Evolutionary conservation across 2,113 vertebrate species (phyloP), one percentile per base, ranked within the genome.

Genomic region (Odocoileus virginianus): DNA sequence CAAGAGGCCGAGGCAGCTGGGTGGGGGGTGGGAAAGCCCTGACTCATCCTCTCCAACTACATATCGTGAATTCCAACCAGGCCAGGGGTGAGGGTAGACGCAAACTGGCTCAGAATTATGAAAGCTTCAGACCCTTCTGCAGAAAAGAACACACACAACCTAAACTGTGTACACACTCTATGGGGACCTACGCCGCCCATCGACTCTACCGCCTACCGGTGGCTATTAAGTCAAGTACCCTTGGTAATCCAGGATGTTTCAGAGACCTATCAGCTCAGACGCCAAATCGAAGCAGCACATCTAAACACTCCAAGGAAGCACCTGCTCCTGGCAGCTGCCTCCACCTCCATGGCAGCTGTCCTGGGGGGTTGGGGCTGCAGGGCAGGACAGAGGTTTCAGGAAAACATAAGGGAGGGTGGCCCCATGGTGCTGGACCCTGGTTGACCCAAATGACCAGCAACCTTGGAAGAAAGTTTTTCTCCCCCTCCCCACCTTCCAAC

Each of bases 251-350:
- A 36, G 6, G 43, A 45, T 15, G n/a, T 91, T 55, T 96, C 76
- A 25, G 67, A 79, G 79, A n/a, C 82, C 58, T 96, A 52, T 83
- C 23, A 89, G 85, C 40, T 96, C 96, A 86, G 43, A 86, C 55
- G 84, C 87, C 58, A 58, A 93, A 86, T 60, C 36, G n/a, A 52
- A 87, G 90, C 57, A 78, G 14, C 28, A 40, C 36, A 40, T 71
- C 74, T 47, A 60, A 96, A 88, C 92, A 83, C 96, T 86, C 28
- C 60, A 43, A 40, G 61, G 33, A 55, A 45, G 36, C 97, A 96
- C 94, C 96, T 97, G 93, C 89, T 83, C 7, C 0, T 13, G 45
- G 60, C 96, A 95, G 93, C 93, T 97, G 90, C 90, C 85, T 67
- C 40, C 33, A 17, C 40, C 23, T 15, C 67, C 27, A 0, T 14